Conservation (phyloP, 2,113 vertebrate species). For the Columba livia region DNA sequence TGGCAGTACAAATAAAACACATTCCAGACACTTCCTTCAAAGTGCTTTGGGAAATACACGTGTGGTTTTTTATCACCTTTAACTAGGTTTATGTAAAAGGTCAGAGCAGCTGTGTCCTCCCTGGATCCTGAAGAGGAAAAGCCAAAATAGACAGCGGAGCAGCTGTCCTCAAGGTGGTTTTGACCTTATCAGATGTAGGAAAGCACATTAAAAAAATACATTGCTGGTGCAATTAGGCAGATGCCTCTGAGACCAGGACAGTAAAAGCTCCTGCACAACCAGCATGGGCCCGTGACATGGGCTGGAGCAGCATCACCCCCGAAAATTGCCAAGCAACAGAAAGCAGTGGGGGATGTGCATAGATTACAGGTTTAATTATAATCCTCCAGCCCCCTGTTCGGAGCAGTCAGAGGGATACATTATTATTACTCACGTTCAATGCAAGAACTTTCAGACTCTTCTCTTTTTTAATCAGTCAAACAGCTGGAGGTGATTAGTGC, state of each 20-base stretch:
- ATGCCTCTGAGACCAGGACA: neutral
- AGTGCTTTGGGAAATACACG: neutral
- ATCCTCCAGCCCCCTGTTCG: neutral
- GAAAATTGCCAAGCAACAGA: neutral
- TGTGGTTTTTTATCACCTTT: neutral
- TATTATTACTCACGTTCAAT: neutral
- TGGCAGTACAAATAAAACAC: neutral
- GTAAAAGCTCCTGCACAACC: neutral
- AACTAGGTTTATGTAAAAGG: neutral
- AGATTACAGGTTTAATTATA: neutral
- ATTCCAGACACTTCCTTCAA: neutral
- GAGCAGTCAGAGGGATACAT: neutral
- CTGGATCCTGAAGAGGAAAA: neutral
- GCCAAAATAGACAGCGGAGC: neutral
- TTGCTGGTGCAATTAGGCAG: neutral
- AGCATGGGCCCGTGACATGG: rapidly evolving
- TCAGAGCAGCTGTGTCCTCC: neutral
- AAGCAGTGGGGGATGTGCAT: neutral
- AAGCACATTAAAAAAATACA: neutral
- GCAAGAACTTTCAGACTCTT: neutral
- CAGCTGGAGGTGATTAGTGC: neutral
- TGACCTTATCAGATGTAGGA: conserved; percentile 21
- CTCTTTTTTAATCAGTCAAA: neutral
- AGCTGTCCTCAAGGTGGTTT: conserved; percentile 50
- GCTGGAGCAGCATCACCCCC: neutral